A percentile compares a stretch with the other conserved stretches of the same genome.
These are phyloP conservation scores for Sipunculus nudus DNA, from an alignment of 2,888 invertebrate genomes.

Conservation along the genomic window DNA sequence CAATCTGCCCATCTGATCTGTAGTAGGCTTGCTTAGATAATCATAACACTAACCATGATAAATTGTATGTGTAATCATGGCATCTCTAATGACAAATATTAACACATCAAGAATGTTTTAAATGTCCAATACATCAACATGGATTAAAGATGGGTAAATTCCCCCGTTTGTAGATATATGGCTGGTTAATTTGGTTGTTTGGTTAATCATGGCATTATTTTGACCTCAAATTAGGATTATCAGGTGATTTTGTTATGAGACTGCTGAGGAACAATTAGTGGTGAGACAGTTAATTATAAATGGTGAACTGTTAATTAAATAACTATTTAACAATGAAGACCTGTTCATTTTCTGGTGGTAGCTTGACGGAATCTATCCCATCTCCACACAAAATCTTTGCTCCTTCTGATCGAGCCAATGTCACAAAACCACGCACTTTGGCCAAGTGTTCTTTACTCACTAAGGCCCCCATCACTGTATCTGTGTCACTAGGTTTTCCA, in stretches of 20 bases:
- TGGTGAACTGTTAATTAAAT: background rate
- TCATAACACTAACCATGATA: too few species aligned
- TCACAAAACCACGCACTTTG: slow-evolving; percentile 67
- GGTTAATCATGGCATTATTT: slow-evolving; percentile 7
- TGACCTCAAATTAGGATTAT: background rate
- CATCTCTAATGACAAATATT: too few species aligned
- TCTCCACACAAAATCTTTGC: slow-evolving; percentile 66
- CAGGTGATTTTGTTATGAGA: background rate
- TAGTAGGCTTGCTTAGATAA: too few species aligned
- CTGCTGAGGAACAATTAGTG: background rate
- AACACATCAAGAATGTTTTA: too few species aligned
- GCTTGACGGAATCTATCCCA: slow-evolving; percentile 49
- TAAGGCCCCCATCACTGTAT: slow-evolving; percentile 67
- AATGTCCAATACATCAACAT: too few species aligned
- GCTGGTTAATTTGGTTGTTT: background rate
- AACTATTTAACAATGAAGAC: slow-evolving; percentile 37
- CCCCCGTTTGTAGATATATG: slow-evolving; percentile 1
- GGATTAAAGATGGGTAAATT: too few species aligned
- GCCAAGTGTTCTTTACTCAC: slow-evolving; percentile 68
- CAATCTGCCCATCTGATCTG: too few species aligned
- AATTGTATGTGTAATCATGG: too few species aligned
- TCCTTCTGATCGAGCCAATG: slow-evolving; percentile 66
- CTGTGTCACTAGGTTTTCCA: slow-evolving; percentile 63
- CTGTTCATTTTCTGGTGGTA: slow-evolving; percentile 59
- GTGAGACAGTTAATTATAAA: background rate